These are phyloP conservation scores for Hermetia illucens DNA, from an alignment of 1,140 invertebrate species.

Conservation along the genomic window DNA sequence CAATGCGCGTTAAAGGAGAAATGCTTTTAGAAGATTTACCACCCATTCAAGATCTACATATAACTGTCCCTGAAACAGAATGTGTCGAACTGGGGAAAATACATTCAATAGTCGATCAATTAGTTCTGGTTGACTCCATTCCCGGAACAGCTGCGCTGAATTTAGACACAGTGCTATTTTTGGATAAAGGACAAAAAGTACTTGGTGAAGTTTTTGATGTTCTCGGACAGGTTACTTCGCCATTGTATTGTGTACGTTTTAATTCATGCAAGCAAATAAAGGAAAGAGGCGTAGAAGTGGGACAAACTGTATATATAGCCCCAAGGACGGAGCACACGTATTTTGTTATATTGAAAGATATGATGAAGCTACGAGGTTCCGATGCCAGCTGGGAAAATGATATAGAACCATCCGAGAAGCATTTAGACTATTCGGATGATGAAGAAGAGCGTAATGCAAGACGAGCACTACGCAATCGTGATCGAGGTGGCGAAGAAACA, in stretches of 20 bases:
- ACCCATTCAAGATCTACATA: slow-evolving; percentile 68
- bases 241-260: slow-evolving; percentile 69
- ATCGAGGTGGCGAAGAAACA: slow-evolving; percentile 10
- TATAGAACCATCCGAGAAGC: slow-evolving; percentile 57
- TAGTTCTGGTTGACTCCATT: slow-evolving; percentile 56
- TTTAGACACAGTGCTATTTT: slow-evolving; percentile 70
- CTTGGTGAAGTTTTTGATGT: slow-evolving; percentile 81
- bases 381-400: slow-evolving; percentile 77
- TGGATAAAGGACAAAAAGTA: slow-evolving; percentile 52
- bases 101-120: slow-evolving; percentile 50
- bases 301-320: slow-evolving; percentile 63
- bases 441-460: slow-evolving; percentile 54
- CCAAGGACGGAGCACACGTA: slow-evolving; percentile 57
- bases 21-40: slow-evolving; percentile 52
- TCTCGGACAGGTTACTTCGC: slow-evolving; percentile 63
- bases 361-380: slow-evolving; percentile 59
- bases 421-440: slow-evolving; percentile 76
- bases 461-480: slow-evolving; percentile 27
- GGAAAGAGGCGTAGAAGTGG: slow-evolving; percentile 43
- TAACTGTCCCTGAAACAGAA: slow-evolving; percentile 58
- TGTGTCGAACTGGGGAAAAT: slow-evolving; percentile 61
- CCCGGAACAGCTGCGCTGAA: slow-evolving; percentile 59
- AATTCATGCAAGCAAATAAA: slow-evolving; percentile 60
- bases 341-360: slow-evolving; percentile 55
- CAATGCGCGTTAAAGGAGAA: slow-evolving; percentile 21